Evolutionary conservation across 2,888 invertebrate species (phyloP).

Genomic region (Ptychoptera albimana): DNA sequence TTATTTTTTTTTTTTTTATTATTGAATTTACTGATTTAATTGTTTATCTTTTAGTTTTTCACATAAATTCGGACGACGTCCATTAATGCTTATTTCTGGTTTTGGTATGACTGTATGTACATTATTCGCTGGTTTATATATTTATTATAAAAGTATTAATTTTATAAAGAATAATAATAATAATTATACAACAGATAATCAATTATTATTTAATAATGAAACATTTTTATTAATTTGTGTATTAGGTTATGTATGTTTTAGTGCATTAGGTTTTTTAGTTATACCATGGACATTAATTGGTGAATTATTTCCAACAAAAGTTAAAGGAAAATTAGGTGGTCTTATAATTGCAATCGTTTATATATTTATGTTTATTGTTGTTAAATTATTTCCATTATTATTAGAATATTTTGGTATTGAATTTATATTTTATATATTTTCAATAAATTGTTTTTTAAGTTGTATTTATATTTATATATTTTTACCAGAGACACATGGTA

Average conservation of each 20-base stretch:
- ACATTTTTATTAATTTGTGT: slow-evolving; percentile 32
- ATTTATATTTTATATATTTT: slow-evolving; percentile 33
- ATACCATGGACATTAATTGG: slow-evolving; percentile 42
- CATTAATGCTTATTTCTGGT: slow-evolving; percentile 34
- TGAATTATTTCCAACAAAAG: slow-evolving; percentile 14
- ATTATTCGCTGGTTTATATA: slow-evolving; percentile 10
- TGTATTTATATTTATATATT: slow-evolving; percentile 32
- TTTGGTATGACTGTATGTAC: slow-evolving; percentile 35
- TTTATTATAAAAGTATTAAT: slow-evolving; percentile 6
- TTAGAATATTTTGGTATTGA: slow-evolving; percentile 28
- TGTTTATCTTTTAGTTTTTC: slow-evolving; percentile 26
- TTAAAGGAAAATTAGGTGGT: slow-evolving; percentile 36
- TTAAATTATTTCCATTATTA: slow-evolving; percentile 35
- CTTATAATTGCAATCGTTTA: slow-evolving; percentile 36
- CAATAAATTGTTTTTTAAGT: slow-evolving; percentile 29
- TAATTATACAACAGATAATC: slow-evolving; percentile 3
- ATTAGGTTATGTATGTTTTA: slow-evolving; percentile 35
- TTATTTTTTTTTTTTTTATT: neutral
- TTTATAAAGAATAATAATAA: neutral
- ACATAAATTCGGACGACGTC: slow-evolving; percentile 32
- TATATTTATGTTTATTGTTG: slow-evolving; percentile 35
- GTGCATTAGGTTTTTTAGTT: slow-evolving; percentile 36
- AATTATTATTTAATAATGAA: slow-evolving; percentile 10
- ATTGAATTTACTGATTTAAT: neutral
- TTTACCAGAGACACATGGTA: slow-evolving; percentile 41